A percentile compares a stretch with the other conserved stretches of the same genome.
Evolutionary conservation across 2,113 vertebrate genomes (phyloP).

Genomic region (Paramisgurnus dabryanus): DNA sequence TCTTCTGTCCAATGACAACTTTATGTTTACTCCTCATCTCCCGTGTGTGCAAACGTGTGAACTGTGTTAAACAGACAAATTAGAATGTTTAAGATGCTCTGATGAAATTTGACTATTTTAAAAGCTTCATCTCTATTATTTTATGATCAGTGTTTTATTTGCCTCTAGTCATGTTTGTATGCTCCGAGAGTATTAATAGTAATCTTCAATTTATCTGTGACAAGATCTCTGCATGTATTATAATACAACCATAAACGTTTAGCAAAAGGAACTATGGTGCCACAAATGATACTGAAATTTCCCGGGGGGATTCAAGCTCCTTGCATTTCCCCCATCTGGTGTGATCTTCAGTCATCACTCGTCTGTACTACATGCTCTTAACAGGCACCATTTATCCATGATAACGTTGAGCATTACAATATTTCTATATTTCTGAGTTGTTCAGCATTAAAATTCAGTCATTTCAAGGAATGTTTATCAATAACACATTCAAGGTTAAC

Average conservation of each 20-base stretch:
- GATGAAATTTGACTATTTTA: too few species aligned
- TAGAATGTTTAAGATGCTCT: too few species aligned
- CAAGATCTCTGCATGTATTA: constrained; percentile 31
- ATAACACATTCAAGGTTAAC: too few species aligned
- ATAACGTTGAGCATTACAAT: not conserved
- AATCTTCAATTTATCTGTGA: constrained; percentile 35
- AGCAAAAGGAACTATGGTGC: constrained; percentile 51
- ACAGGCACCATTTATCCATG: constrained; percentile 30
- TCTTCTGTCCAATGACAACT: too few species aligned
- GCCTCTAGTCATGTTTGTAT: too few species aligned
- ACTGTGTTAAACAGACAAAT: too few species aligned
- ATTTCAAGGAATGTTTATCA: not conserved
- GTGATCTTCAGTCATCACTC: constrained; percentile 34
- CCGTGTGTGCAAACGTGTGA: too few species aligned
- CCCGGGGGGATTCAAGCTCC: constrained; percentile 45
- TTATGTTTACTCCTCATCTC: too few species aligned
- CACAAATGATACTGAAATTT: constrained; percentile 48
- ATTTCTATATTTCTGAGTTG: too few species aligned
- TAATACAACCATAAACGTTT: constrained; percentile 34
- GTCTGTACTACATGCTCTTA: constrained; percentile 10
- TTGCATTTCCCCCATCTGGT: constrained; percentile 35
- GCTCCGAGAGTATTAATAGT: too few species aligned
- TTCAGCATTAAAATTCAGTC: not conserved
- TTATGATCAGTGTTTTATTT: too few species aligned
- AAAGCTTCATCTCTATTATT: too few species aligned